Base-by-base conservation (phyloP, 2,113 vertebrate genomes). In the Bagarius yarrelli region DNA sequence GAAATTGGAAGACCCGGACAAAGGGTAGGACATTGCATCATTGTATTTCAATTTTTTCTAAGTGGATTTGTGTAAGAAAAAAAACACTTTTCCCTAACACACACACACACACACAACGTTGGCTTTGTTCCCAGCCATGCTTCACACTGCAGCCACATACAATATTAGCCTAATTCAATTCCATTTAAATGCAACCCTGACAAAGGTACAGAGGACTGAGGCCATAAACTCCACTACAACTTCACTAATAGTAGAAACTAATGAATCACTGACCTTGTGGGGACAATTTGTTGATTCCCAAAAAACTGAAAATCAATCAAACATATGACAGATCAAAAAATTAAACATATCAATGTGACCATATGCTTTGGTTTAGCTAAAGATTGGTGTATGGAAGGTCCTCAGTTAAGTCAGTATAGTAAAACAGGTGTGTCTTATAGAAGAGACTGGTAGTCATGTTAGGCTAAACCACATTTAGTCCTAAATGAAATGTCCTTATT, bases 1-100 rank as follows among this genome's bases (percentile, higher is more conserved):
- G 97, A 99, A 91, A 95, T 98, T 85, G 97, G 97, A 92, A 94
- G 95, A 91, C 96, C 97, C 78, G 97, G 97, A 92, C 95, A 95
- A 93, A 99, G 98, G 96, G 97, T 99, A 95, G 90, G 94, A 76
- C 77, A 83, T 77, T 78, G 78, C 87, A 72, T 72, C 44, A 71
- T 71, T 71, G 25, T n/a, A 71, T 87, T 86, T 79, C 82, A 71
- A 36, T 53, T 76, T 82, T 87, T 82, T 79, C 70, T 15, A 91
- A 92, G 80, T 91, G 86, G 86, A 90, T 93, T 91, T 91, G 87
- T 83, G 83, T 12, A 44, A 70, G 25, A 5, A 56, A 56, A 44
- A 73, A 36, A 66, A 1, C 18, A 3, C 34, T 11, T 4, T 34
- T 5, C 12, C 1, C 63, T 11, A 19, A 36, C 63, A 25, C 66